phyloP scores from a whole-genome alignment of 2,113 vertebrate genomes.

The Vombatus ursinus region DNA sequence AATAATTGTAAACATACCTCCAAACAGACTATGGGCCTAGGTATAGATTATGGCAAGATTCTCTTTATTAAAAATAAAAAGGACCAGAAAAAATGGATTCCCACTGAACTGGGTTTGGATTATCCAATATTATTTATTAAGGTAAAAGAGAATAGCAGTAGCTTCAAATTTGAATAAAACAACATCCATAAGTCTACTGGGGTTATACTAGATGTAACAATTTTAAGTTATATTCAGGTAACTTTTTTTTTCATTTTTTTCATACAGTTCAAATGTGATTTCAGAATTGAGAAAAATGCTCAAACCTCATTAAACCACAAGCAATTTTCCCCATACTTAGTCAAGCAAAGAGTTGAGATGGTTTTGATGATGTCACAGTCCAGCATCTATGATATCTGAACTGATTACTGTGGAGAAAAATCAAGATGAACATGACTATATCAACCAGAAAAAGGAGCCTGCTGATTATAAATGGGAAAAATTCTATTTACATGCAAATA shows the following conservation, averaged over 20 bases:
- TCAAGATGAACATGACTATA: slow-evolving; percentile 60
- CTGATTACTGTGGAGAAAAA: slow-evolving; percentile 59
- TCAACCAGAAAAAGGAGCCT: slow-evolving; percentile 54
- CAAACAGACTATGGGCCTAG: not conserved
- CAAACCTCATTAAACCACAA: not conserved
- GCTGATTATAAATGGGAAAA: slow-evolving; percentile 61
- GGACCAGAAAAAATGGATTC: not conserved
- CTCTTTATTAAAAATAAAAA: not conserved
- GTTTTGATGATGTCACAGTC: slow-evolving; percentile 47
- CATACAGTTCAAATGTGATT: not conserved
- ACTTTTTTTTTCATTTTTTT: not conserved
- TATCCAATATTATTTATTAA: not conserved
- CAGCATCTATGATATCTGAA: slow-evolving; percentile 46
- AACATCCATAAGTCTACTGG: not conserved
- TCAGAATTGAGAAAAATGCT: not conserved
- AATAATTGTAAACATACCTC: not conserved
- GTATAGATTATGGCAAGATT: not conserved
- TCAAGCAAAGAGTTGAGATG: not conserved
- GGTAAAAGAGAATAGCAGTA: not conserved
- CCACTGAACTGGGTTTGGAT: not conserved
- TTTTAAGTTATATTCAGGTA: not conserved
- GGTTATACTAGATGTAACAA: not conserved
- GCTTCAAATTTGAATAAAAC: not conserved
- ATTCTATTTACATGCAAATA: slow-evolving; percentile 69
- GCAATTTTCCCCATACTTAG: slow-evolving; percentile 10